Percentiles rank a stretch among this genome's conserved stretches.
These are phyloP conservation scores for Littorina saxatilis DNA, from an alignment of 1,140 invertebrate genomes.

Conservation along the genomic window DNA sequence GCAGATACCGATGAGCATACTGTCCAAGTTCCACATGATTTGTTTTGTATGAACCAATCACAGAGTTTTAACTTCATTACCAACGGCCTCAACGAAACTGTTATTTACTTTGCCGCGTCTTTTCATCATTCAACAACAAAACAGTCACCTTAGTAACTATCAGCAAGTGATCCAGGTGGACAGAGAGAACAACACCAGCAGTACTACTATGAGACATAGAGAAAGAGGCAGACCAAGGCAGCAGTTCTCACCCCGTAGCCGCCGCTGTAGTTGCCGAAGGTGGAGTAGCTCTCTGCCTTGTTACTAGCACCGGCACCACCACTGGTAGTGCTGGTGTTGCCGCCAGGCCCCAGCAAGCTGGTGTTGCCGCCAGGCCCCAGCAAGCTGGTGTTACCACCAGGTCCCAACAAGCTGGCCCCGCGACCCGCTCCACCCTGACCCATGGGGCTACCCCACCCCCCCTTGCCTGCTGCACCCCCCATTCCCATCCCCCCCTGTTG, in stretches of 20 bases:
- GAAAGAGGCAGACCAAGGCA: not conserved
- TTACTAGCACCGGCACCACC: not conserved
- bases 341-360: not conserved
- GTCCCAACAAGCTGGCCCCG: not conserved
- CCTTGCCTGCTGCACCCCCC: not conserved
- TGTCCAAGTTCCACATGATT: no score
- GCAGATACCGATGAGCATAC: no score
- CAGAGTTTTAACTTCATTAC: no score
- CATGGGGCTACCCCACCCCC: not conserved
- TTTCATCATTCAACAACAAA: no score
- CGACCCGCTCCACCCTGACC: not conserved
- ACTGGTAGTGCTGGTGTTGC: not conserved
- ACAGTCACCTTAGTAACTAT: no score
- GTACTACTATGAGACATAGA: not conserved
- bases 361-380: not conserved
- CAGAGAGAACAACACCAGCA: not conserved
- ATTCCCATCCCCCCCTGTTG: no score
- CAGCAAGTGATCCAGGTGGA: no score
- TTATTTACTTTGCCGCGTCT: no score
- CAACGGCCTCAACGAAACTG: no score
- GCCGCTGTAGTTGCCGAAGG: slow-evolving; percentile 29
- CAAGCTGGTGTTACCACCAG: not conserved
- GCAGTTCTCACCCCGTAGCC: slow-evolving; percentile 32
- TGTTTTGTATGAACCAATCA: no score
- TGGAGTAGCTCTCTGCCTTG: slow-evolving; percentile 29